Percentiles rank a stretch among this genome's conserved stretches.
Conservation (phyloP, 2,888 invertebrate species). For the Cecidostiba fungosa region DNA sequence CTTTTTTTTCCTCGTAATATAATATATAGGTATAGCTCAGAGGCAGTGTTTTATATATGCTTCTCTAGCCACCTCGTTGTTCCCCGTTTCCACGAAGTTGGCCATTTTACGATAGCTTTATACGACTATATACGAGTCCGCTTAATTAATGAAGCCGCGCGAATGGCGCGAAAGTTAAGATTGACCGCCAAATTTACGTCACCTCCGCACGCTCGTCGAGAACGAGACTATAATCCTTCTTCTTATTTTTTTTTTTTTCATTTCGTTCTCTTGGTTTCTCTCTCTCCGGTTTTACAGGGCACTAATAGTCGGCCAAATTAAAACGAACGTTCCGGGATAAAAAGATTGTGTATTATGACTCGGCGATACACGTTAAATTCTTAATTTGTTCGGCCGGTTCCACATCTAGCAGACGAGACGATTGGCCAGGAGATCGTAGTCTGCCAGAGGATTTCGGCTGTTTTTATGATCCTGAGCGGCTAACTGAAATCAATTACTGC, state of each 20-base stretch:
- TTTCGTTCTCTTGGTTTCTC: neutral
- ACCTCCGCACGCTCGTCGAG: slow-evolving; percentile 46
- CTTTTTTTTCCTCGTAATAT: slow-evolving; percentile 19
- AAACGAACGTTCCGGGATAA: slow-evolving; percentile 55
- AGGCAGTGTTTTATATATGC: slow-evolving; percentile 40
- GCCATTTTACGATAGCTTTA: slow-evolving; percentile 70
- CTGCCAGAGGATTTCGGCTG: slow-evolving; percentile 27
- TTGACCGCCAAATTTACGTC: slow-evolving; percentile 63
- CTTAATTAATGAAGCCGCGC: slow-evolving; percentile 71
- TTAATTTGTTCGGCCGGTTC: slow-evolving; percentile 52
- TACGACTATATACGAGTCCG: slow-evolving; percentile 61
- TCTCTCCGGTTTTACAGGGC: slow-evolving; percentile 26
- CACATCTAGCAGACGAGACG: neutral
- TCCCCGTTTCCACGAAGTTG: slow-evolving; percentile 68
- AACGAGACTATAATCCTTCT: neutral
- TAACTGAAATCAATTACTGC: slow-evolving; percentile 59
- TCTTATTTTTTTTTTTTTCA: neutral
- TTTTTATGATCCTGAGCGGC: slow-evolving; percentile 47
- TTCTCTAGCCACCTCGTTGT: slow-evolving; percentile 55
- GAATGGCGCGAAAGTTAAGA: slow-evolving; percentile 60
- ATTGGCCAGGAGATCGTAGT: slow-evolving; percentile 31
- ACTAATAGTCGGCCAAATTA: slow-evolving; percentile 61
- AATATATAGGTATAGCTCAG: neutral
- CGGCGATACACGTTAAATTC: slow-evolving; percentile 56
- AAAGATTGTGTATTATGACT: slow-evolving; percentile 56